Base-by-base conservation (phyloP, 2,797 vertebrate genomes). In the Telmatherina bonti region DNA sequence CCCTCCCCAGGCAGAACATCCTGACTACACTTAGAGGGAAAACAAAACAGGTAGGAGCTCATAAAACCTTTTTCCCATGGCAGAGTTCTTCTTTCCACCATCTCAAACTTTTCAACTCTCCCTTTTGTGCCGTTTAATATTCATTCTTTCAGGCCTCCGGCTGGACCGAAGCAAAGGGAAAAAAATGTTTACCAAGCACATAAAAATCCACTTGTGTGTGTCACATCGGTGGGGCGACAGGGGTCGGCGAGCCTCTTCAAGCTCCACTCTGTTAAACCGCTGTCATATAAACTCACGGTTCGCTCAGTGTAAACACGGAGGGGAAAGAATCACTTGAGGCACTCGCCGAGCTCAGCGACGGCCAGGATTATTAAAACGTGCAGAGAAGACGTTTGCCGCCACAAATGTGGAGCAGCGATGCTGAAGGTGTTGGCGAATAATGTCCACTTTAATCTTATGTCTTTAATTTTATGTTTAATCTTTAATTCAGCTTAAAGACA, bases 191-290 rank as follows among this genome's bases (percentile, higher is more conserved):
- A 89, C 35, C 38, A 71, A 85, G 68, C 75, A 76, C 74, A 63
- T 85, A 78, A 90, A 89, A 88, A 76, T 73, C 72, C 82, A 83
- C 84, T 87, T 78, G 76, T 70, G 82, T 72, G 79, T 78, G n/a
- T n/a, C 73, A 59, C 66, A 59, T 49, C 7, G 36, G 45, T 0
- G 5, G 72, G 62, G 8, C 9, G 76, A 52, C 45, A 5, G 41
- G 43, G 67, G 52, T 26, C 11, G 0, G 31, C 16, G 1, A 51
- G 61, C 65, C 78, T 82, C 64, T 69, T 74, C 20, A 0, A 64
- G 58, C 54, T 65, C 62, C 65, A 82, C 79, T 88, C 62, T 51
- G 49, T 43, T 60, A 24, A 1, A 53, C 33, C 26, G 35, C 43
- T 64, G 72, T 77, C 43, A 24, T 53, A 58, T 82, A 87, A 85